Conservation (phyloP, 2,888 invertebrate species). For the Azorinus chamasolen region DNA sequence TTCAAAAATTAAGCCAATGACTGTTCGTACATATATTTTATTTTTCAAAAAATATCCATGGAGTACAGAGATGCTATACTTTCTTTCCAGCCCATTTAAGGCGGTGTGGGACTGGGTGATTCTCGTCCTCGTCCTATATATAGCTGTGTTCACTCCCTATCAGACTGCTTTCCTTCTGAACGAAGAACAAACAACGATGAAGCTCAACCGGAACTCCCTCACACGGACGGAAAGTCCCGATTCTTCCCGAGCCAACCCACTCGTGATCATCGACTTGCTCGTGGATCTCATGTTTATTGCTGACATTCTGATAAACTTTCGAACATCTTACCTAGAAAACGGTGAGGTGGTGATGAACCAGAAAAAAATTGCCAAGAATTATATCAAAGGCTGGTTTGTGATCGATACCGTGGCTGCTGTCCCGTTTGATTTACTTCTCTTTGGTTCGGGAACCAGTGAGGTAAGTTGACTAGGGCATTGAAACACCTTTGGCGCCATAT, state of each 20-base stretch:
- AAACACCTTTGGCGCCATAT: no score
- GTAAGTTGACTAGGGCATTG: slow-evolving; percentile 83
- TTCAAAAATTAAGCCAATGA: no score
- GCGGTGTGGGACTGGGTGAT: slow-evolving; percentile 87
- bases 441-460: slow-evolving; percentile 86
- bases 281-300: slow-evolving; percentile 87
- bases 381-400: slow-evolving; percentile 94
- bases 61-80: no score
- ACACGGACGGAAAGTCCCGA: slow-evolving; percentile 81
- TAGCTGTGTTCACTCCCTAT: slow-evolving; percentile 86
- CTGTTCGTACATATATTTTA: no score
- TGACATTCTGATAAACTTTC: slow-evolving; percentile 86
- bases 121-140: slow-evolving; percentile 85
- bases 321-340: slow-evolving; percentile 86
- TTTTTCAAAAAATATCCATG: no score
- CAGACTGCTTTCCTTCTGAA: slow-evolving; percentile 84
- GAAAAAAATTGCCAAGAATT: slow-evolving; percentile 85
- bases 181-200: slow-evolving; percentile 83
- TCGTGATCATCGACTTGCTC: slow-evolving; percentile 86
- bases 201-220: slow-evolving; percentile 80
- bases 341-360: slow-evolving; percentile 86
- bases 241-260: slow-evolving; percentile 83
- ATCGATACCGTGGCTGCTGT: slow-evolving; percentile 99
- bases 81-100: slow-evolving; percentile 83
- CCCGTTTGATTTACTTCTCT: slow-evolving; percentile 97